Percentiles rank a stretch among this genome's conserved stretches.
Evolutionary conservation across 2,113 vertebrate species (phyloP).

Genomic region (Calypte anna): DNA sequence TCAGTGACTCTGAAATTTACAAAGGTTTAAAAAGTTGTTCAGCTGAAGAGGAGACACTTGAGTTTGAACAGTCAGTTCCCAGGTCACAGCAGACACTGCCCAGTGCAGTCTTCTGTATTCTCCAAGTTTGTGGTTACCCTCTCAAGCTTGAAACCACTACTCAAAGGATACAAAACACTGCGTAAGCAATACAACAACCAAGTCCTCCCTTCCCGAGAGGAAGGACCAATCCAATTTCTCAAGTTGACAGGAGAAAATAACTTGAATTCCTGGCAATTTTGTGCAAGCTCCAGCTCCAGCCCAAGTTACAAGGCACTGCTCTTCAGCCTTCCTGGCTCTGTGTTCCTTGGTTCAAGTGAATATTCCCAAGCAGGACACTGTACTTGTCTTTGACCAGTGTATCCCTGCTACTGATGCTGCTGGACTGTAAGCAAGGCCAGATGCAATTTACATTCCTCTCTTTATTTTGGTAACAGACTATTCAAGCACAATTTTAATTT

Average conservation of each 20-base stretch:
- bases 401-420: neutral
- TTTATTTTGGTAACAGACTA: slow-evolving; percentile 37
- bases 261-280: neutral
- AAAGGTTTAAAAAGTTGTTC: neutral
- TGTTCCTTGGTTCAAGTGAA: neutral
- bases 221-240: neutral
- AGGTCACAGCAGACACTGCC: neutral
- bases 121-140: neutral
- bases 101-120: neutral
- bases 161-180: neutral
- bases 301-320: neutral
- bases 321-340: neutral
- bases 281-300: neutral
- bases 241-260: neutral
- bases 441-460: neutral
- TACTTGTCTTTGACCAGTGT: neutral
- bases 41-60: neutral
- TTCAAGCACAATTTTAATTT: slow-evolving; percentile 34
- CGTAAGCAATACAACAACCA: neutral
- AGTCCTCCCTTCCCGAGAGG: neutral
- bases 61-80: neutral
- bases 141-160: neutral
- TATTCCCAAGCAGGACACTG: neutral
- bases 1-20: neutral
- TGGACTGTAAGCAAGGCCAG: neutral